A percentile compares a stretch with the other conserved stretches of the same genome.
These are phyloP conservation scores for Tiaroga cobitis DNA, from an alignment of 2,797 vertebrate species.

Conservation along the genomic window DNA sequence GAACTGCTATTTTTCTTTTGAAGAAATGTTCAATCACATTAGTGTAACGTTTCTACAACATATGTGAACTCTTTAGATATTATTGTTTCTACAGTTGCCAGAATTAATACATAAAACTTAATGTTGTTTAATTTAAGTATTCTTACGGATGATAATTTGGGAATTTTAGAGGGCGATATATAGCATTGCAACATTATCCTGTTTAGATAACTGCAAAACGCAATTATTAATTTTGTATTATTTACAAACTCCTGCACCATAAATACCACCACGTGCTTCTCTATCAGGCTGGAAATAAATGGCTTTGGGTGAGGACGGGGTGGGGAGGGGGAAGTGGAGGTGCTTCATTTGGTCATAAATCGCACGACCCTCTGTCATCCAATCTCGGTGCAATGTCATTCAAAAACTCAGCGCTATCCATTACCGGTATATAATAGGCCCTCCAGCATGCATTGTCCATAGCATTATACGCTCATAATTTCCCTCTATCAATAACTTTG, in stretches of 20 bases:
- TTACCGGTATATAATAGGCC: slow-evolving; percentile 81
- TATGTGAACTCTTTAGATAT: neutral
- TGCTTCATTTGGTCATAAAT: slow-evolving; percentile 79
- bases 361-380: slow-evolving; percentile 77
- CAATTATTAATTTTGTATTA: slow-evolving; percentile 44
- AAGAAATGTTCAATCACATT: neutral
- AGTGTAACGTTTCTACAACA: neutral
- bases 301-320: slow-evolving; percentile 54
- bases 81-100: neutral
- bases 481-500: slow-evolving; percentile 83
- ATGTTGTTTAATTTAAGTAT: neutral
- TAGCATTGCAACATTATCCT: neutral
- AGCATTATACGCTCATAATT: slow-evolving; percentile 84
- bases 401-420: slow-evolving; percentile 78
- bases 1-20: neutral
- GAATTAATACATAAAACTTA: neutral
- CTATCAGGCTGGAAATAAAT: slow-evolving; percentile 79
- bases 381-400: slow-evolving; percentile 84
- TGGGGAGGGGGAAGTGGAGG: slow-evolving; percentile 41
- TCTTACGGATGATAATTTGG: neutral
- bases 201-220: slow-evolving; percentile 34
- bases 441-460: slow-evolving; percentile 79
- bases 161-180: neutral
- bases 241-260: slow-evolving; percentile 77
- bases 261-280: slow-evolving; percentile 78